Percentiles rank a stretch among this genome's conserved stretches.
Conservation (phyloP, 2,888 invertebrate genomes). For the Drosophila demipolita region DNA sequence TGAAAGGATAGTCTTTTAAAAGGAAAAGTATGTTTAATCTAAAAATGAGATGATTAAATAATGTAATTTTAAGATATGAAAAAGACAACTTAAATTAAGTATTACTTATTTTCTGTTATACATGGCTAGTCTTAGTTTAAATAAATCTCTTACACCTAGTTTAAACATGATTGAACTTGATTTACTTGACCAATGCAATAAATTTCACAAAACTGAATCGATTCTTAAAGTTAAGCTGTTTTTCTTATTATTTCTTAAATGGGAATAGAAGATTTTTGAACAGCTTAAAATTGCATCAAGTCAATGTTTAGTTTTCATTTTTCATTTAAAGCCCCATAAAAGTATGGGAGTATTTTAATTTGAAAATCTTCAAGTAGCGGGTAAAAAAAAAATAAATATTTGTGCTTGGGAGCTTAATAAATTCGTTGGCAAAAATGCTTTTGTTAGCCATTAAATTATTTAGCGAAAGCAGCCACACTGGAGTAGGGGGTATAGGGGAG, state of each 20-base stretch:
- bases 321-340: neutral
- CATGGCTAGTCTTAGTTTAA: neutral
- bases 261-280: neutral
- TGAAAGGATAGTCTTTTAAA: neutral
- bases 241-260: neutral
- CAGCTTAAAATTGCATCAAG: neutral
- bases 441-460: slow-evolving; percentile 76
- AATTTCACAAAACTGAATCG: neutral
- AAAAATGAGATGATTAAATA: neutral
- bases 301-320: neutral
- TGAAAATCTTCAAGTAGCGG: slow-evolving; percentile 11
- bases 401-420: slow-evolving; percentile 66
- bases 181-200: neutral
- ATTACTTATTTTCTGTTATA: neutral
- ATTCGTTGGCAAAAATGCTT: slow-evolving; percentile 67
- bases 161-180: neutral
- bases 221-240: neutral
- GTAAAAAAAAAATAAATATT: slow-evolving; percentile 58
- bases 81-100: neutral
- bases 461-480: slow-evolving; percentile 47
- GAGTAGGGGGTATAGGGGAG: slow-evolving; percentile 5
- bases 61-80: neutral
- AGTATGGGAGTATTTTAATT: slow-evolving; percentile 23
- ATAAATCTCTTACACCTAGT: neutral
- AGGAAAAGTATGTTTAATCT: too few relatives aligned